phyloP scores from a whole-genome alignment of 2,797 vertebrate genomes.

The Typhlichthys eigenmanni region DNA sequence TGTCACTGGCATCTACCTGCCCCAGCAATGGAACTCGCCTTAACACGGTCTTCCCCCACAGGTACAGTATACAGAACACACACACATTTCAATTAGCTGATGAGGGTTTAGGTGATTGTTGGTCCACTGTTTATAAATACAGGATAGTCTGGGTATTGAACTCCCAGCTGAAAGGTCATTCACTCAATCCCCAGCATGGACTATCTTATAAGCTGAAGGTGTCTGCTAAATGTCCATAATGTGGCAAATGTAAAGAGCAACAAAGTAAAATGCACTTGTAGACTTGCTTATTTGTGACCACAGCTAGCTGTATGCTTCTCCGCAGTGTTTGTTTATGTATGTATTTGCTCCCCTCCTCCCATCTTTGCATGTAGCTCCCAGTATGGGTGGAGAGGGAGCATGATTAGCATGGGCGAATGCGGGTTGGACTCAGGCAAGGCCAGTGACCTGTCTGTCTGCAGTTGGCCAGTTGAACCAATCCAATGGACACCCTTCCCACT shows the following conservation, averaged over 20 bases:
- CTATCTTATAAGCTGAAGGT: too few relatives aligned
- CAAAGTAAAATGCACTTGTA: too few relatives aligned
- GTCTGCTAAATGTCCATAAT: too few relatives aligned
- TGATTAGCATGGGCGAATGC: conserved; percentile 82
- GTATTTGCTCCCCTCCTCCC: neutral
- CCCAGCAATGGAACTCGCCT: conserved; percentile 70
- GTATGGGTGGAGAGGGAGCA: conserved; percentile 82
- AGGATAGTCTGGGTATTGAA: too few relatives aligned
- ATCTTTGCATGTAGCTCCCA: conserved; percentile 71
- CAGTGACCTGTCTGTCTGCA: conserved; percentile 88
- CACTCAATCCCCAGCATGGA: too few relatives aligned
- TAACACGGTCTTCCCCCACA: conserved; percentile 78
- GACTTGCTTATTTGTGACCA: too few relatives aligned
- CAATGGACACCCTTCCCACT: conserved; percentile 88
- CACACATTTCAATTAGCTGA: neutral
- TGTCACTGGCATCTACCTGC: conserved; percentile 67
- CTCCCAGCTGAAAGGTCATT: too few relatives aligned
- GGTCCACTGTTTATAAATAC: neutral
- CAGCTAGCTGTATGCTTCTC: too few relatives aligned
- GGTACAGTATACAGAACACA: conserved; percentile 48
- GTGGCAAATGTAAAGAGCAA: too few relatives aligned
- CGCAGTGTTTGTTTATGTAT: too few relatives aligned
- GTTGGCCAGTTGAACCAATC: conserved; percentile 87
- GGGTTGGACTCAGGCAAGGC: conserved; percentile 90
- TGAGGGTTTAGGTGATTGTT: neutral